Percentiles rank a stretch among this genome's conserved stretches.
Conservation (phyloP, 2,888 invertebrate genomes). For the Drosophila borealis region DNA sequence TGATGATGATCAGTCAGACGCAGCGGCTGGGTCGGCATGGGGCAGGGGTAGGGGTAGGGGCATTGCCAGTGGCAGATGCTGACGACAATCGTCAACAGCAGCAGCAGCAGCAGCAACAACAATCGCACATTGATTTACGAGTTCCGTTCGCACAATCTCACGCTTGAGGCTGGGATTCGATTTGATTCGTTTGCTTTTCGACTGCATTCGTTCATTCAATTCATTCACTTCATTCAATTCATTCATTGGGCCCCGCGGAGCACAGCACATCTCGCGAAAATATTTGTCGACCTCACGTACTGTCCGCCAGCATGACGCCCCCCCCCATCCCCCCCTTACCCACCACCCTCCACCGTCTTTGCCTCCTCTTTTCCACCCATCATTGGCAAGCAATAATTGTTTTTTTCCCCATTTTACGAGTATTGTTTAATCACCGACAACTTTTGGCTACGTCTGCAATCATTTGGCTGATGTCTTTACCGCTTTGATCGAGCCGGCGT, state of each 20-base stretch:
- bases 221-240: conserved; percentile 29
- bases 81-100: conserved; percentile 37
- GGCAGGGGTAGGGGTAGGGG: conserved; percentile 9
- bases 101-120: background rate
- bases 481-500: conserved; percentile 67
- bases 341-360: background rate
- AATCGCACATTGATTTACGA: conserved; percentile 48
- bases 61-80: conserved; percentile 19
- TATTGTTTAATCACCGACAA: conserved; percentile 62
- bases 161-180: conserved; percentile 27
- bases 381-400: conserved; percentile 36
- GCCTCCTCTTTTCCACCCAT: background rate
- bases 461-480: conserved; percentile 44
- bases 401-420: conserved; percentile 31
- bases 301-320: conserved; percentile 24
- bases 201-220: conserved; percentile 30
- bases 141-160: conserved; percentile 61
- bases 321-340: background rate
- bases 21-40: background rate
- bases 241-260: conserved; percentile 26
- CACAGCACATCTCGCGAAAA: conserved; percentile 27
- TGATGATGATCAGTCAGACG: conserved; percentile 40
- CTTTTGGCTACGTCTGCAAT: conserved; percentile 48
- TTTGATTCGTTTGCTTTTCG: conserved; percentile 33
- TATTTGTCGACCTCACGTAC: conserved; percentile 30